Evolutionary conservation across 2,113 vertebrate species (phyloP).

Genomic region (Thryonomys swinderianus): DNA sequence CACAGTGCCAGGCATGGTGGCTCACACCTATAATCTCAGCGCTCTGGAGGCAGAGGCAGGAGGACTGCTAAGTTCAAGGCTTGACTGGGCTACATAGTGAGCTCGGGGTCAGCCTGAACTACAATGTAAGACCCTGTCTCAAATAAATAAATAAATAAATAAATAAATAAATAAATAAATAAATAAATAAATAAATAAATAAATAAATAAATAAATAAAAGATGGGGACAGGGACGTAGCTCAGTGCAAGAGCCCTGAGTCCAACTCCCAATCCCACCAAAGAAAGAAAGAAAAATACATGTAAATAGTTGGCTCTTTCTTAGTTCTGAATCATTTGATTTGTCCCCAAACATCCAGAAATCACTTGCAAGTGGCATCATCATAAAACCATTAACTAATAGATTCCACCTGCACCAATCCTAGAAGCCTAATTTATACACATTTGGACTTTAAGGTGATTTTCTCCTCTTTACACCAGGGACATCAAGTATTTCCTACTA

Average conservation of each 20-base stretch:
- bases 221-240: not conserved
- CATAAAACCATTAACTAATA: conserved; percentile 41
- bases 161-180: too few relatives aligned
- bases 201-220: too few relatives aligned
- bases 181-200: too few relatives aligned
- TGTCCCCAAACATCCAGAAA: conserved; percentile 40
- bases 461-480: conserved; percentile 13
- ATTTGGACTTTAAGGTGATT: conserved; percentile 39
- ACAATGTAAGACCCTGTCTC: not conserved
- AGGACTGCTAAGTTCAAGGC: too few relatives aligned
- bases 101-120: too few relatives aligned
- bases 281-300: not conserved
- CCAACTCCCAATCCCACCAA: not conserved
- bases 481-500: not conserved
- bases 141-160: too few relatives aligned
- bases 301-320: not conserved
- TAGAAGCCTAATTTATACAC: conserved; percentile 37
- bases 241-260: not conserved
- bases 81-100: too few relatives aligned
- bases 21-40: too few relatives aligned
- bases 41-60: too few relatives aligned
- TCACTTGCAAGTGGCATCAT: conserved; percentile 1
- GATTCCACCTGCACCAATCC: not conserved
- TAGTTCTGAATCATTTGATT: conserved; percentile 30
- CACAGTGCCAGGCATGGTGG: too few relatives aligned